Evolutionary conservation across 1,140 invertebrate genomes (phyloP).

Genomic region (Manduca sexta): DNA sequence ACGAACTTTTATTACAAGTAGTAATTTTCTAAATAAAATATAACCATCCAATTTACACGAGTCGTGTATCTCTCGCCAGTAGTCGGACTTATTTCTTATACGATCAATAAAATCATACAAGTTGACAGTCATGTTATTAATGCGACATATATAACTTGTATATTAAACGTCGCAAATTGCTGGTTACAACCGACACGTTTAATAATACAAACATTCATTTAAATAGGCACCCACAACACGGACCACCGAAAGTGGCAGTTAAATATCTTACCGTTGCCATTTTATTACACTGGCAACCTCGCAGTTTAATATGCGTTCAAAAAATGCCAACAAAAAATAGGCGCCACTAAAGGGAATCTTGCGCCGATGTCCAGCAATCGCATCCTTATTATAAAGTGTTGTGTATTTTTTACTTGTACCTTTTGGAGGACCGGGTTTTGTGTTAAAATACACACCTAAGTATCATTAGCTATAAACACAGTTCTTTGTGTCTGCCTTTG

Average conservation of each 20-base stretch:
- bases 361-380: conserved; percentile 40
- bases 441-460: conserved; percentile 73
- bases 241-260: conserved; percentile 56
- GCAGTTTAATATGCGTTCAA: conserved; percentile 53
- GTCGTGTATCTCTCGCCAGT: no score
- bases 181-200: no score
- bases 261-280: conserved; percentile 62
- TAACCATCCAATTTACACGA: no score
- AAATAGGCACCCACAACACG: conserved; percentile 41
- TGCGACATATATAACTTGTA: no score
- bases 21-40: no score
- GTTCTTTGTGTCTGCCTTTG: conserved; percentile 64
- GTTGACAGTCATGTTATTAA: no score
- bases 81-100: no score
- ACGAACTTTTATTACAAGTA: no score
- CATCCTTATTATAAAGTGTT: conserved; percentile 60
- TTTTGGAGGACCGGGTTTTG: conserved; percentile 59
- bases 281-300: conserved; percentile 63
- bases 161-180: no score
- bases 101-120: no score
- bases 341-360: conserved; percentile 59
- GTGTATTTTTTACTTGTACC: conserved; percentile 59
- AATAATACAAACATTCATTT: conserved; percentile 14
- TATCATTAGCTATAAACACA: conserved; percentile 71
- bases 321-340: conserved; percentile 66